Evolutionary conservation across 2,113 vertebrate genomes (phyloP), one percentile per base, ranked within the genome.

Genomic region (Uria lomvia): DNA sequence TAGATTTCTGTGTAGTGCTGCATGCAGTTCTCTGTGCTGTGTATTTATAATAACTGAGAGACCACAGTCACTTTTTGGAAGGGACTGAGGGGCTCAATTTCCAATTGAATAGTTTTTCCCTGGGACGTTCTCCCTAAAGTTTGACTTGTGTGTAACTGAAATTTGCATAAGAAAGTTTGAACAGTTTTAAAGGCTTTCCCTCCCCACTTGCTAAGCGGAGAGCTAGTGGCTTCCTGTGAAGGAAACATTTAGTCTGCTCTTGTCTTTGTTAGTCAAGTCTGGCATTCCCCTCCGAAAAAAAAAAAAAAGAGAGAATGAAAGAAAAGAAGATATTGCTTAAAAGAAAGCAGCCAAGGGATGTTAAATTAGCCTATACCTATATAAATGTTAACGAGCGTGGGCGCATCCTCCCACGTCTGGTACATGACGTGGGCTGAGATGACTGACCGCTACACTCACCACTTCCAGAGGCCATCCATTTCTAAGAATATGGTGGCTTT

Each of bases 181-280:
- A 75, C 52, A 55, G 14, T 82, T 95, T 92, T 60, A 90, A 93
- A 96, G 86, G 86, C 87, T 93, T 94, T 95, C 83, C 79, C 63
- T 96, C 80, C 73, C 62, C 80, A 49, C 76, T 94, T 96, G 91
- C 72, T 96, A 83, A 96, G 91, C 34, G 1, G n/a, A 74, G 90
- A 97, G 95, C 81, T 97, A 92, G 97, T 92, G 94, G 92, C 96
- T 98, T 98, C 97, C 98, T 98, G 97, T 98, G 80, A 96, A 97
- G 96, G 97, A 98, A 98, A 98, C 82, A 95, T 94, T 96, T 94
- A 94, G 94, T 97, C 86, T 49, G 75, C 70, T 76, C 62, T 96
- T 96, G 94, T 63, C 96, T 97, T 97, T 94, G 94, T 98, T 97
- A 97, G 95, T 96, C 95, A 98, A 97, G 90, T 90, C 89, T 97